These are phyloP conservation scores for Clusia tigrina DNA, from an alignment of 2,888 invertebrate genomes.

Conservation along the genomic window DNA sequence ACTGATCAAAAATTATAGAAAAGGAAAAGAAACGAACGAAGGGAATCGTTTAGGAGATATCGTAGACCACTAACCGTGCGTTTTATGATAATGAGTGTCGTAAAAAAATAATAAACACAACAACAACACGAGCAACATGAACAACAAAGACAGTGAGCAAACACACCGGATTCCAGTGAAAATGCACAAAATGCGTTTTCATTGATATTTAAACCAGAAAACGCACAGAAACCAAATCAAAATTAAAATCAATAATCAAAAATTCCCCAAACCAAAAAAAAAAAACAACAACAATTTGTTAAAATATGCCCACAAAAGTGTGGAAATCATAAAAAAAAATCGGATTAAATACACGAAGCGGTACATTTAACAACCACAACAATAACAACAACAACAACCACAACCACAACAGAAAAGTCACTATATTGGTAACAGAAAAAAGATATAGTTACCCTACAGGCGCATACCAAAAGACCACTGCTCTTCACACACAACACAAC, in stretches of 20 bases:
- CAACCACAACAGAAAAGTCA: constrained; percentile 34
- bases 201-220: constrained; percentile 41
- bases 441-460: neutral
- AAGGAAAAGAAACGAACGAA: neutral
- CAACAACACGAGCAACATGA: neutral
- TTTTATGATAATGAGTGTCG: constrained; percentile 58
- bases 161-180: constrained; percentile 14
- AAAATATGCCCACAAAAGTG: constrained; percentile 38
- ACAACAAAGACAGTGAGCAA: constrained; percentile 44
- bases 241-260: neutral
- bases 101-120: constrained; percentile 38
- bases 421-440: constrained; percentile 18
- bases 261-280: no score
- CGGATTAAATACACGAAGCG: constrained; percentile 53
- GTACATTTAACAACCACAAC: constrained; percentile 18
- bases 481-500: constrained; percentile 16
- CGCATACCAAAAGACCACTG: no score
- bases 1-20: constrained; percentile 24
- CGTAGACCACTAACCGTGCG: constrained; percentile 51
- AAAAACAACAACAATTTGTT: neutral
- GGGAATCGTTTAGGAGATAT: neutral
- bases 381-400: constrained; percentile 40
- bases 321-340: constrained; percentile 53
- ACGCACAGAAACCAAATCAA: constrained; percentile 17
- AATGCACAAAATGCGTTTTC: constrained; percentile 33